A percentile compares a stretch with the other conserved stretches of the same genome.
Conservation (phyloP, 2,113 vertebrate genomes). For the Periophthalmodon schlosseri region DNA sequence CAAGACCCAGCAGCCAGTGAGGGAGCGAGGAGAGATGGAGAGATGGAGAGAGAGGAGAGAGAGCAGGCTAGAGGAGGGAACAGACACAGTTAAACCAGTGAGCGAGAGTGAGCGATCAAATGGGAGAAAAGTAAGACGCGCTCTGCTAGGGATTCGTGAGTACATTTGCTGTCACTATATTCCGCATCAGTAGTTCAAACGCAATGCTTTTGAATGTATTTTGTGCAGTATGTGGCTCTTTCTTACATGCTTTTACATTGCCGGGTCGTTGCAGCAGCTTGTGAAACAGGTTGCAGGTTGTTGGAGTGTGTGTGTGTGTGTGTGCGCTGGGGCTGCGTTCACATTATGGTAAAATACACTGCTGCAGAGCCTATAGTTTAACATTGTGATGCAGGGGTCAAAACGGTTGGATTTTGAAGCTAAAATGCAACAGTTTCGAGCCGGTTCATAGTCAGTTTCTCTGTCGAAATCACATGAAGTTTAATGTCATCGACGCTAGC, state of each 20-base stretch:
- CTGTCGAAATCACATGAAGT: not conserved
- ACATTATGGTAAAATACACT: not conserved
- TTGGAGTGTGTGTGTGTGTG: slow-evolving; percentile 38
- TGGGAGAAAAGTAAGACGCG: slow-evolving; percentile 61
- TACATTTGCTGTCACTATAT: slow-evolving; percentile 61
- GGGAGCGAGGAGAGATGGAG: not conserved
- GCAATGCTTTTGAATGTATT: slow-evolving; percentile 44
- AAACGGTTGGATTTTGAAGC: not conserved
- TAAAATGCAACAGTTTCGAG: not conserved
- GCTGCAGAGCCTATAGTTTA: not conserved
- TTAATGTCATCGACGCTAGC: not conserved
- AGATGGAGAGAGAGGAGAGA: slow-evolving; percentile 58
- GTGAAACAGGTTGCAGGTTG: slow-evolving; percentile 69
- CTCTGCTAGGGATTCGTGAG: slow-evolving; percentile 70
- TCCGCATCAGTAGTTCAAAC: slow-evolving; percentile 41
- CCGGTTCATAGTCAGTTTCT: not conserved
- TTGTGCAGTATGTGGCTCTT: slow-evolving; percentile 21
- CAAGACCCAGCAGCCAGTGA: slow-evolving; percentile 9
- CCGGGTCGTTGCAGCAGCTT: slow-evolving; percentile 24
- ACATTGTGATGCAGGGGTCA: not conserved
- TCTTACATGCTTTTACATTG: slow-evolving; percentile 40
- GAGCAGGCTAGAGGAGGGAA: slow-evolving; percentile 12
- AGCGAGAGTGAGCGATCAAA: slow-evolving; percentile 48
- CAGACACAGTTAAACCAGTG: not conserved
- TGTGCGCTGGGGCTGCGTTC: not conserved